Evolutionary conservation across 2,888 invertebrate species (phyloP).

Genomic region (Lydus trimaculatus): DNA sequence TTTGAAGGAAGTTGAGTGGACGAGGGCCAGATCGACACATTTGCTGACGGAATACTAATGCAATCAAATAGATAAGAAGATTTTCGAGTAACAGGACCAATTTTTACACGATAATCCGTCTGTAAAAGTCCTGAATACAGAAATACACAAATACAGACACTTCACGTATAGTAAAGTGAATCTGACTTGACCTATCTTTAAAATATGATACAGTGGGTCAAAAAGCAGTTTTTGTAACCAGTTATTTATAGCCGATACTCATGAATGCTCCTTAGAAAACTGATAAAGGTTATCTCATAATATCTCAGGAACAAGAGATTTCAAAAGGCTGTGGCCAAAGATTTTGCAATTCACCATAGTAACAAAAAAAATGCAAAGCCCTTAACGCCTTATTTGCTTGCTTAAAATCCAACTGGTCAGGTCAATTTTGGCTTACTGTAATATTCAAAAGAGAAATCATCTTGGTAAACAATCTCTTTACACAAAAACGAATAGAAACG

Average conservation of each 20-base stretch:
- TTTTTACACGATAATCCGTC: slow-evolving; percentile 1
- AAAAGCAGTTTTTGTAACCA: too few species aligned
- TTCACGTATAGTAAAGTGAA: too few species aligned
- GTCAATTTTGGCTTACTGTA: background rate
- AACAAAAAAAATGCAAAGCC: too few species aligned
- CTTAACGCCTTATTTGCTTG: too few species aligned
- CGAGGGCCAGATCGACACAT: slow-evolving; percentile 27
- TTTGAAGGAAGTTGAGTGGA: slow-evolving; percentile 29
- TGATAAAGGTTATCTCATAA: too few species aligned
- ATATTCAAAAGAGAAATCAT: background rate
- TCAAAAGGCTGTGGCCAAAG: too few species aligned
- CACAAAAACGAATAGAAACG: background rate
- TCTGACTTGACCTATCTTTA: too few species aligned
- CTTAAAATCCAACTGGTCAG: background rate
- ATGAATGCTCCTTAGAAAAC: too few species aligned
- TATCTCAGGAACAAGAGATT: too few species aligned
- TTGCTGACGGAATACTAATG: slow-evolving; percentile 22
- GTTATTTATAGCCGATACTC: too few species aligned
- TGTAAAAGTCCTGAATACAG: background rate
- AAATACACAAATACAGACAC: background rate
- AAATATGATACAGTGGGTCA: too few species aligned
- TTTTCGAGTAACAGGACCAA: background rate
- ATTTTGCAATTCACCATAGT: too few species aligned
- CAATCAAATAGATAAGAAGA: slow-evolving; percentile 24
- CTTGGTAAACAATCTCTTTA: background rate